phyloP scores from a whole-genome alignment of 2,113 vertebrate genomes.

The Butorides virescens region DNA sequence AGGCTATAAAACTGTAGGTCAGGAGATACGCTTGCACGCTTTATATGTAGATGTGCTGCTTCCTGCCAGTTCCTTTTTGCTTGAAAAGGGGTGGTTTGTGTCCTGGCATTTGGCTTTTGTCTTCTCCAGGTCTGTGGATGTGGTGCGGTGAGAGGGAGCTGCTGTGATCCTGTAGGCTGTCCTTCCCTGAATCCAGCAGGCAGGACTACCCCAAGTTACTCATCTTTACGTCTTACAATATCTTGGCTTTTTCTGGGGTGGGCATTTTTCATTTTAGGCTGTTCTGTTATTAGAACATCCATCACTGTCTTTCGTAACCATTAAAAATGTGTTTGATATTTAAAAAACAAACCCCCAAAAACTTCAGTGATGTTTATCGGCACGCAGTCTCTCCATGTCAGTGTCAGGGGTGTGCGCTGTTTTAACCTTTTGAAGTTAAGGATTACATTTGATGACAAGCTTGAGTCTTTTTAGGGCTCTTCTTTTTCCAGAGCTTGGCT shows the following conservation, averaged over 20 bases:
- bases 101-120: rapidly evolving
- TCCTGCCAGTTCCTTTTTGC: neutral
- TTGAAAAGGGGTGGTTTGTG: neutral
- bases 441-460: neutral
- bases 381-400: rapidly evolving
- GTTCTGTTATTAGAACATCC: neutral
- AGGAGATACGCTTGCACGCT: rapidly evolving
- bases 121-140: neutral
- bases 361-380: neutral
- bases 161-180: rapidly evolving
- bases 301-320: neutral
- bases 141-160: rapidly evolving
- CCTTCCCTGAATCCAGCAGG: neutral
- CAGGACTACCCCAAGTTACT: neutral
- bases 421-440: neutral
- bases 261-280: neutral
- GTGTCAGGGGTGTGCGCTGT: neutral
- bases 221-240: neutral
- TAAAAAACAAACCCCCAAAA: neutral
- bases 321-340: neutral
- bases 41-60: neutral
- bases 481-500: neutral
- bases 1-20: neutral
- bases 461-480: neutral
- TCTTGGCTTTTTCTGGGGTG: rapidly evolving